These are phyloP conservation scores for Phyllopteryx taeniolatus DNA, from an alignment of 2,113 vertebrate genomes.

Conservation along the genomic window DNA sequence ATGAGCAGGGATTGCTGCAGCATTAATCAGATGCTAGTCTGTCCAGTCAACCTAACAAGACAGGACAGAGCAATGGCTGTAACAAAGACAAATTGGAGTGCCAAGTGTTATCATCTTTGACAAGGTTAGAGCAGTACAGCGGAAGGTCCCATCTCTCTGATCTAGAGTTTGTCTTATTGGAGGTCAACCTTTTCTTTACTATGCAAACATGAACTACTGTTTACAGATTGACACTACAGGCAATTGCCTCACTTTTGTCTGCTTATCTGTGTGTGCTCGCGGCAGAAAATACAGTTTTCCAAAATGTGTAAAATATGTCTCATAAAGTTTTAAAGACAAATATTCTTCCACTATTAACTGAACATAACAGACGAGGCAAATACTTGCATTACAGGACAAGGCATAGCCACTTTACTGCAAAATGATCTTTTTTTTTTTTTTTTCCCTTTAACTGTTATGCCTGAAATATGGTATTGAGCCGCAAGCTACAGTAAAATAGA, in stretches of 20 bases:
- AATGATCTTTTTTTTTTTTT: neutral
- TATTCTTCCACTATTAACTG: too few relatives aligned
- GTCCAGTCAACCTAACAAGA: slow-evolving; percentile 33
- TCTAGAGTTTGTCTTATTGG: slow-evolving; percentile 10
- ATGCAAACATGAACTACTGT: slow-evolving; percentile 2
- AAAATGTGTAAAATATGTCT: neutral
- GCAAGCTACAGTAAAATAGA: neutral
- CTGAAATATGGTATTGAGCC: too few relatives aligned
- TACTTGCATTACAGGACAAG: neutral
- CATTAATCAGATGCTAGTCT: slow-evolving; percentile 40
- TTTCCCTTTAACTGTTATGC: neutral
- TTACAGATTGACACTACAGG: neutral
- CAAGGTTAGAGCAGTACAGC: slow-evolving; percentile 16
- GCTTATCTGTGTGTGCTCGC: neutral
- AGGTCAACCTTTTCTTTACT: slow-evolving; percentile 10
- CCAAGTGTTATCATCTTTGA: slow-evolving; percentile 13
- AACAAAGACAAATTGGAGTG: slow-evolving; percentile 29
- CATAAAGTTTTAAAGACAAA: neutral
- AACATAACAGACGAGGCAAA: neutral
- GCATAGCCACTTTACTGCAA: neutral
- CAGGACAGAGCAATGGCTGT: slow-evolving; percentile 27
- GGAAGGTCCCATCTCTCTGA: neutral
- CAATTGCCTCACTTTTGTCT: neutral
- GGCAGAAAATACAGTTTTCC: neutral
- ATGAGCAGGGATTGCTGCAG: slow-evolving; percentile 37